Percentiles rank a stretch among this genome's conserved stretches.
Evolutionary conservation across 2,888 invertebrate species (phyloP).

Genomic region (Proisotoma minuta): DNA sequence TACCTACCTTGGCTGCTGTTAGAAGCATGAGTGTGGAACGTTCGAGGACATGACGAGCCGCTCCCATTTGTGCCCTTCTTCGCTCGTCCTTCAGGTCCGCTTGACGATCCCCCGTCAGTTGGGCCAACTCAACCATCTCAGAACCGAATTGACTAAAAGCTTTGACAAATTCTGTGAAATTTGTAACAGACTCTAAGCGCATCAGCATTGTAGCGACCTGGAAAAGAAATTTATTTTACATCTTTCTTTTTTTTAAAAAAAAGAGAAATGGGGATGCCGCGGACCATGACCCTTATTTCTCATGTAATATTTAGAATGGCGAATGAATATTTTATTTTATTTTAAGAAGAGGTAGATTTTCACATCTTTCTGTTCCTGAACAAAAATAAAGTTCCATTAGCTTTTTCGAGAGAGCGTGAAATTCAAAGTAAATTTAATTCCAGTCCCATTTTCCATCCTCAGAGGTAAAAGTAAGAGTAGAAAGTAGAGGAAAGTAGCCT

Average conservation of each 20-base stretch:
- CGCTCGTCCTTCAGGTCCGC: constrained; percentile 90
- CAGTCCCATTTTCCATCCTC: no score
- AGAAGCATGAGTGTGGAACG: constrained; percentile 94
- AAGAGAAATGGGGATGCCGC: neutral
- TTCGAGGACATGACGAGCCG: constrained; percentile 90
- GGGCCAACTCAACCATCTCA: constrained; percentile 97
- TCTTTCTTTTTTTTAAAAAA: no score
- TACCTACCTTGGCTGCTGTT: constrained; percentile 83
- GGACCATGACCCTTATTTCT: no score
- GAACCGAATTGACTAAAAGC: constrained; percentile 97
- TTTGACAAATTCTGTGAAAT: constrained; percentile 89
- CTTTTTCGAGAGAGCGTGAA: neutral
- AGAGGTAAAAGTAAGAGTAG: no score
- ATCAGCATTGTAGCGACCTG: constrained; percentile 76
- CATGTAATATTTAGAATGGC: no score
- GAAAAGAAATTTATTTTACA: no score
- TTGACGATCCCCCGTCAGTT: constrained; percentile 76
- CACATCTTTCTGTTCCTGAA: no score
- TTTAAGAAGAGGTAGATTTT: no score
- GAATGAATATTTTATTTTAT: no score
- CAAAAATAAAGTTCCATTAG: constrained; percentile 2
- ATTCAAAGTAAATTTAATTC: constrained; percentile 20
- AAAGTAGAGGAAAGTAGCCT: no score
- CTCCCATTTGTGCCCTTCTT: constrained; percentile 90
- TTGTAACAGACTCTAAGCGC: constrained; percentile 78